Base-by-base conservation (phyloP, 2,113 vertebrate species). In the Barnardius zonarius region DNA sequence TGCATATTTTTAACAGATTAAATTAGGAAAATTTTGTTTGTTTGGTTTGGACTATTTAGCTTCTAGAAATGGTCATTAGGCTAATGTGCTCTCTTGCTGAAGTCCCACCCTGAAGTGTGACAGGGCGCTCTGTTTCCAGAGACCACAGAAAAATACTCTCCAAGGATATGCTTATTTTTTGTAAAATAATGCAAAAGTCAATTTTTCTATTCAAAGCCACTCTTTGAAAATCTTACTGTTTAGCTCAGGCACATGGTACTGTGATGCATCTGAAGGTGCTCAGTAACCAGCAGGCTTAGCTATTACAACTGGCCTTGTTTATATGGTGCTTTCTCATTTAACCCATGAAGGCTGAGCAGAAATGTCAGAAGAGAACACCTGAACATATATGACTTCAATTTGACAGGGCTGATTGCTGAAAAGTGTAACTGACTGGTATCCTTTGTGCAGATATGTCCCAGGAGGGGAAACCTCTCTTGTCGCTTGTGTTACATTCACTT, bases 371-470 rank as follows among this genome's bases (percentile, higher is more conserved):
- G 17, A 67, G 62, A 92, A 61, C 19, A 68, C 10, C 9, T 2
- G 3, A 82, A 39, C 48, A 17, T 3, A 20, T 12, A 16, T 0
- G 6, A 43, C 46, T 81, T 68, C 55, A 81, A 81, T 78, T 68
- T 95, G 80, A 86, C 76, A 84, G 43, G 43, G 20, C 5, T 54
- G 55, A 39, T 51, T 76, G 72, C 72, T 90, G 64, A 88, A 86
- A 90, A 20, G 72, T 80, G 33, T 62, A 82, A 37, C 35, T 80
- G 46, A 75, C 37, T 83, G 5, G 1, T 74, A 80, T 48, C 46
- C 59, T 74, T 77, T 43, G 18, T 10, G 2, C 28, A 24, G 43
- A 48, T 81, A 33, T 13, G 14, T 88, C 85, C 85, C 61, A 64
- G 72, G 17, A 93, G 78, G 37, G 49, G 8, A 67, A 83, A 81